phyloP scores from a whole-genome alignment of 1,140 invertebrate species.

The Physella acuta region DNA sequence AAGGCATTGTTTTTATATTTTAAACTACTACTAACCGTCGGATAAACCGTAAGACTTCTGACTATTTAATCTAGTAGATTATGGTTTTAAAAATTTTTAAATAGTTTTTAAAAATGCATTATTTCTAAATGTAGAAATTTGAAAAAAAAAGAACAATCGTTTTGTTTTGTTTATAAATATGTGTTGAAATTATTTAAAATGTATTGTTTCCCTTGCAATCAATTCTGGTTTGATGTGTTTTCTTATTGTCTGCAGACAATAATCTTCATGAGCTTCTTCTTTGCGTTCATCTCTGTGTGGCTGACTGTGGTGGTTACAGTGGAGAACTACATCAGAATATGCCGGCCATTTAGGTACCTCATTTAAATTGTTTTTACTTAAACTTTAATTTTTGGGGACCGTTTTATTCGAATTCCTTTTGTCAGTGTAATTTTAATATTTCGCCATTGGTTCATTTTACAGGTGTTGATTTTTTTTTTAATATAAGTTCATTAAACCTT shows the following conservation, averaged over 20 bases:
- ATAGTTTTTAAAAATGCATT: background rate
- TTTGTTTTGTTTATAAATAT: background rate
- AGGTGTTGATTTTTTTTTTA: too few relatives aligned
- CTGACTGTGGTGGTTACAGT: slow-evolving; percentile 55
- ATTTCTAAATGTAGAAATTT: background rate
- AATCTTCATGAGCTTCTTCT: slow-evolving; percentile 48
- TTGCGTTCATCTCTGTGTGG: slow-evolving; percentile 56
- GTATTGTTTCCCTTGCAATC: background rate
- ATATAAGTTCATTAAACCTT: too few relatives aligned
- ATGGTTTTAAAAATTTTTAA: background rate
- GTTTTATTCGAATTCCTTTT: too few relatives aligned
- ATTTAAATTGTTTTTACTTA: too few relatives aligned
- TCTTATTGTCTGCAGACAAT: slow-evolving; percentile 41
- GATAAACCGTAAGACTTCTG: too few relatives aligned
- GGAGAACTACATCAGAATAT: slow-evolving; percentile 54
- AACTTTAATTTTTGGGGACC: too few relatives aligned
- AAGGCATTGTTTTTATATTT: too few relatives aligned
- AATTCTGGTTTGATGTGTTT: background rate
- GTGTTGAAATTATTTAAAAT: background rate
- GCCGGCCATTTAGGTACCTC: slow-evolving; percentile 48
- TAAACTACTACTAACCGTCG: too few relatives aligned
- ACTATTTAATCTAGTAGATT: background rate
- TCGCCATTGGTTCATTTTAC: too few relatives aligned
- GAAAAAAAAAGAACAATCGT: background rate
- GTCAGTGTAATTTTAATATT: too few relatives aligned